phyloP scores from a whole-genome alignment of 2,888 invertebrate species.

The Melinaea menophilus region DNA sequence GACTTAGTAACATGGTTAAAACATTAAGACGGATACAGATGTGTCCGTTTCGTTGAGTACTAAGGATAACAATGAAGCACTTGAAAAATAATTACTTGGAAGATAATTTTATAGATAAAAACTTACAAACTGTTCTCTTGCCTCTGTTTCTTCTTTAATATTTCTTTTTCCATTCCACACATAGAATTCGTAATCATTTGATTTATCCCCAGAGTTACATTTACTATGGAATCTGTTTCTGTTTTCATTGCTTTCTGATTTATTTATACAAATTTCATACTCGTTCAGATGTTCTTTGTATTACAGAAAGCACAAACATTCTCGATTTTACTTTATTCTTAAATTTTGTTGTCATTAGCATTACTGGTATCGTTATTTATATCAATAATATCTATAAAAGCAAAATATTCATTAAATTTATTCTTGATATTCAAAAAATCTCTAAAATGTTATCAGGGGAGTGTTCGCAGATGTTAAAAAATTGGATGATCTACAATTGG shows the following conservation, averaged over 20 bases:
- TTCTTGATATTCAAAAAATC: slow-evolving; percentile 24
- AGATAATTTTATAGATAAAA: slow-evolving; percentile 20
- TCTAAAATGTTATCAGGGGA: background rate
- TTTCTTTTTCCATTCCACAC: slow-evolving; percentile 16
- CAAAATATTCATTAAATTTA: slow-evolving; percentile 10
- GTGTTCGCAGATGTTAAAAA: slow-evolving; percentile 6
- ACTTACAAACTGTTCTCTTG: slow-evolving; percentile 14
- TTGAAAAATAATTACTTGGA: slow-evolving; percentile 8
- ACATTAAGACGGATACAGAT: too few relatives aligned
- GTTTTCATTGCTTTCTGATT: slow-evolving; percentile 9
- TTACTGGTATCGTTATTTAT: slow-evolving; percentile 13
- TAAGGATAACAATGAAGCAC: slow-evolving; percentile 12
- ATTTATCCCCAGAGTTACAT: slow-evolving; percentile 15
- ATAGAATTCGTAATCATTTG: slow-evolving; percentile 20
- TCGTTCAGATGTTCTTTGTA: too few relatives aligned
- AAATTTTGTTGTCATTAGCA: slow-evolving; percentile 2
- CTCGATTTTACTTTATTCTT: slow-evolving; percentile 2
- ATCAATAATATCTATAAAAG: slow-evolving; percentile 16
- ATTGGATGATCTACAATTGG: slow-evolving; percentile 18
- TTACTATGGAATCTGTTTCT: slow-evolving; percentile 11
- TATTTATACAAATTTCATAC: background rate
- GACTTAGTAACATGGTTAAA: too few relatives aligned
- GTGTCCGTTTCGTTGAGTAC: background rate
- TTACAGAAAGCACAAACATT: background rate
- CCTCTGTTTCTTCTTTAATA: slow-evolving; percentile 18